Conservation (phyloP, 2,113 vertebrate species). For the Lagopus leucura region DNA sequence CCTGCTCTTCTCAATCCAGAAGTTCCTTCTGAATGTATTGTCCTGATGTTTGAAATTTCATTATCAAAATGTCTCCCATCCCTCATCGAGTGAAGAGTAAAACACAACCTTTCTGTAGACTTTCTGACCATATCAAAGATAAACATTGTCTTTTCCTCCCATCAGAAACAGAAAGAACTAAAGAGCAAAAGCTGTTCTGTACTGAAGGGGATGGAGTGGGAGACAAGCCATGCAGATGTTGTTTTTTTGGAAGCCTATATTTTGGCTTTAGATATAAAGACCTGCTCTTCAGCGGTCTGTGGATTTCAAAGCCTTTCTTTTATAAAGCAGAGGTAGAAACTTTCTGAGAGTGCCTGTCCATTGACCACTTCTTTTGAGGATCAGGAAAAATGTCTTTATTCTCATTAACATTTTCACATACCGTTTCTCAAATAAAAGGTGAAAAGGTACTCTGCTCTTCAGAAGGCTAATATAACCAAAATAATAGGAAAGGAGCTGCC, state of each 20-base stretch:
- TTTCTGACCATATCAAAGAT: not conserved
- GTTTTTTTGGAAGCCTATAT: not conserved
- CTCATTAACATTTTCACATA: not conserved
- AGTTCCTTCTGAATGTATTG: not conserved
- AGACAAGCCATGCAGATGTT: not conserved
- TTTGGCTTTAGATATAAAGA: not conserved
- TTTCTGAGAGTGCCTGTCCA: not conserved
- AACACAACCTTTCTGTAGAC: not conserved
- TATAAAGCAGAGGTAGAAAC: not conserved
- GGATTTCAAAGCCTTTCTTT: not conserved
- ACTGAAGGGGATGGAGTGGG: not conserved
- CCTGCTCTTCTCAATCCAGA: not conserved
- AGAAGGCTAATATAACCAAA: not conserved
- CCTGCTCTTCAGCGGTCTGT: not conserved
- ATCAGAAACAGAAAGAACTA: not conserved
- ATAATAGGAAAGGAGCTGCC: not conserved
- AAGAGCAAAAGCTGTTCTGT: not conserved
- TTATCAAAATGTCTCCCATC: not conserved
- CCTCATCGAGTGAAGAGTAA: not conserved
- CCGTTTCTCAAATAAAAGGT: not conserved
- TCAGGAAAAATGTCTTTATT: not conserved
- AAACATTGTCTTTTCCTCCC: not conserved
- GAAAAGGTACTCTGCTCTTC: not conserved
- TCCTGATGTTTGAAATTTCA: not conserved
- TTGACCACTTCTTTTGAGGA: not conserved